Conservation (phyloP, 2,888 invertebrate species). For the Uropetala carovei region DNA sequence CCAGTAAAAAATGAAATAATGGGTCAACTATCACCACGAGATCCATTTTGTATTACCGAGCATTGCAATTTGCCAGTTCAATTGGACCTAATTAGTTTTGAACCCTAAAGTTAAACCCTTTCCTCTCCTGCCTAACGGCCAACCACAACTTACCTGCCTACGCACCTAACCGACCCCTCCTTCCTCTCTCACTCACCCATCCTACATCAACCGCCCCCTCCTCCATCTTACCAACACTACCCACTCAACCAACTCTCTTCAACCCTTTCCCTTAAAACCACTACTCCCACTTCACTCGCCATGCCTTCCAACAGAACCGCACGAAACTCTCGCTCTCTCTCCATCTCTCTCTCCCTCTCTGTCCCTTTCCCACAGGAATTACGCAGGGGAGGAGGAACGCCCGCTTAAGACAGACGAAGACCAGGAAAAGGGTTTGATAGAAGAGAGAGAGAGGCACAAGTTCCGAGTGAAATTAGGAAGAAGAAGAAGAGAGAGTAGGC, state of each 20-base stretch:
- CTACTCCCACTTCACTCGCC: constrained; percentile 17
- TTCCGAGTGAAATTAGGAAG: too few species aligned
- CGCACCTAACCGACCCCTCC: not conserved
- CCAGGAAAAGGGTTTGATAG: not conserved
- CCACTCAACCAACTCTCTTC: constrained; percentile 30
- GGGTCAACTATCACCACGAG: not conserved
- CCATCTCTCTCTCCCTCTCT: too few species aligned
- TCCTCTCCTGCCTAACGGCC: not conserved
- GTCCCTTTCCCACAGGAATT: constrained; percentile 44
- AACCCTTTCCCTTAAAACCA: constrained; percentile 12
- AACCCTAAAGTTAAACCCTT: constrained; percentile 33
- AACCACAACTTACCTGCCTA: not conserved
- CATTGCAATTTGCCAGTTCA: constrained; percentile 10
- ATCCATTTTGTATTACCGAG: constrained; percentile 22
- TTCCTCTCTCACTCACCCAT: not conserved
- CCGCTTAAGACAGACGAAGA: not conserved
- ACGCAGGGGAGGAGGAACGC: not conserved
- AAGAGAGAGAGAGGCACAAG: not conserved
- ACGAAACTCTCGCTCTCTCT: not conserved
- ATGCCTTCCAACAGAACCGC: not conserved
- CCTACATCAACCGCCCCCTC: not conserved
- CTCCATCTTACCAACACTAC: not conserved
- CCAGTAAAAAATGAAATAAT: too few species aligned
- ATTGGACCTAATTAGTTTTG: constrained; percentile 45
- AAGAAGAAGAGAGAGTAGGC: not conserved